These are phyloP conservation scores for Sarcophaga subvicina DNA, from an alignment of 2,888 invertebrate species.

Conservation along the genomic window DNA sequence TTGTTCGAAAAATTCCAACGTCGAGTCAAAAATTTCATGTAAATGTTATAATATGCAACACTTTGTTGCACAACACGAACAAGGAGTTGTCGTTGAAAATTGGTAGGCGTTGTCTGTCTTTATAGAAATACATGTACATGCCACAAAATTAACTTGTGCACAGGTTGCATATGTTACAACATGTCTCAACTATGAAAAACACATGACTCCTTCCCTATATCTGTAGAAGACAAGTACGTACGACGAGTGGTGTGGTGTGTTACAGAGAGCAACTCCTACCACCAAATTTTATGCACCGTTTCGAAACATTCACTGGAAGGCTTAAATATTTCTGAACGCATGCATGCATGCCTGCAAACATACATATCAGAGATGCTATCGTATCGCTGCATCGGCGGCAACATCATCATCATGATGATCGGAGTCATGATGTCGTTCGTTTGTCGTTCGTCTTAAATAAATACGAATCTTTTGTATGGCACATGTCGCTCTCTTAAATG, in stretches of 20 bases:
- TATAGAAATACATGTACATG: conserved; percentile 21
- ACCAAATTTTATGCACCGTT: conserved; percentile 13
- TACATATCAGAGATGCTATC: too few species aligned
- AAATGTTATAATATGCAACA: not conserved
- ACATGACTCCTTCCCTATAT: conserved; percentile 2
- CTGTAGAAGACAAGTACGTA: too few species aligned
- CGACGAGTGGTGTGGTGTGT: conserved; percentile 36
- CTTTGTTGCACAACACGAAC: conserved; percentile 22
- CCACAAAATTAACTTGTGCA: conserved; percentile 52
- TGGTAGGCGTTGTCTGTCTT: conserved; percentile 50
- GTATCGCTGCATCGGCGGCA: not conserved
- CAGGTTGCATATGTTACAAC: conserved; percentile 8
- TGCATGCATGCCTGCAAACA: not conserved
- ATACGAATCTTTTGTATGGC: not conserved
- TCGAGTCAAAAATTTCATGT: not conserved
- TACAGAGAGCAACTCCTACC: conserved; percentile 51
- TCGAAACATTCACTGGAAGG: conserved; percentile 31
- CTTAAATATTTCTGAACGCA: conserved; percentile 43
- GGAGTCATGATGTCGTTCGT: not conserved
- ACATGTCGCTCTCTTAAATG: too few species aligned
- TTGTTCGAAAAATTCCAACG: not conserved
- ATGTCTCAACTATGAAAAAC: not conserved
- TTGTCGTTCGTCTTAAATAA: not conserved
- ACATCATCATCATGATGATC: not conserved
- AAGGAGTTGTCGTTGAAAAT: conserved; percentile 56